phyloP scores from a whole-genome alignment of 2,113 vertebrate genomes.

The Piprites chloris region DNA sequence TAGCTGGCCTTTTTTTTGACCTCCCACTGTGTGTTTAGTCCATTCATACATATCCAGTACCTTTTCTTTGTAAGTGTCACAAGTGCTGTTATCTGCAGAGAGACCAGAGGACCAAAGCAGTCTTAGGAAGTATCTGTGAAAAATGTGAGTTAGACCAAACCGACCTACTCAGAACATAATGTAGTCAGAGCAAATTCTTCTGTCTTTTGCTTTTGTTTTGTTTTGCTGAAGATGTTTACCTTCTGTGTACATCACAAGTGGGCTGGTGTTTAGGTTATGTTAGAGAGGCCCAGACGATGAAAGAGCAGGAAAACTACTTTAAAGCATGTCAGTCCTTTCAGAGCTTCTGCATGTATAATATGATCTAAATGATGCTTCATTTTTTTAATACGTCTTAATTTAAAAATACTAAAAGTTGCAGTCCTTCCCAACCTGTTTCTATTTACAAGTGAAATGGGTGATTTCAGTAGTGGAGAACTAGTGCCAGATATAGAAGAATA shows the following conservation, averaged over 20 bases:
- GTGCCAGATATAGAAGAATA: neutral
- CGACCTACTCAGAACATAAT: neutral
- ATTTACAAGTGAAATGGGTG: neutral
- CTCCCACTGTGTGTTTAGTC: neutral
- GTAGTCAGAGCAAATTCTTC: neutral
- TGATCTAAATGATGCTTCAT: neutral
- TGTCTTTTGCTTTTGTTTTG: neutral
- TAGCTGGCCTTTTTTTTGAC: neutral
- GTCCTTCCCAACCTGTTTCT: neutral
- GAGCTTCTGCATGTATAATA: neutral
- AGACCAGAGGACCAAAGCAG: neutral
- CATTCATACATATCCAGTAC: accelerated
- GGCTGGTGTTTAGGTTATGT: neutral
- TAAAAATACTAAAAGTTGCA: neutral
- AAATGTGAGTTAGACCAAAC: neutral
- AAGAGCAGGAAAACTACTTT: neutral
- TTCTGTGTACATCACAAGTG: neutral
- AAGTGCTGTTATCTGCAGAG: neutral
- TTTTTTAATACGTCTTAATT: neutral
- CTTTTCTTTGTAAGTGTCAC: neutral
- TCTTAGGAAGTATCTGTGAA: neutral
- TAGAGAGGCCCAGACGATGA: neutral
- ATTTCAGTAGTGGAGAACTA: neutral
- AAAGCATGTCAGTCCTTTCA: neutral
- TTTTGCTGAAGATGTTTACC: neutral